Evolutionary conservation across 2,113 vertebrate genomes (phyloP).

Genomic region (Cariama cristata): DNA sequence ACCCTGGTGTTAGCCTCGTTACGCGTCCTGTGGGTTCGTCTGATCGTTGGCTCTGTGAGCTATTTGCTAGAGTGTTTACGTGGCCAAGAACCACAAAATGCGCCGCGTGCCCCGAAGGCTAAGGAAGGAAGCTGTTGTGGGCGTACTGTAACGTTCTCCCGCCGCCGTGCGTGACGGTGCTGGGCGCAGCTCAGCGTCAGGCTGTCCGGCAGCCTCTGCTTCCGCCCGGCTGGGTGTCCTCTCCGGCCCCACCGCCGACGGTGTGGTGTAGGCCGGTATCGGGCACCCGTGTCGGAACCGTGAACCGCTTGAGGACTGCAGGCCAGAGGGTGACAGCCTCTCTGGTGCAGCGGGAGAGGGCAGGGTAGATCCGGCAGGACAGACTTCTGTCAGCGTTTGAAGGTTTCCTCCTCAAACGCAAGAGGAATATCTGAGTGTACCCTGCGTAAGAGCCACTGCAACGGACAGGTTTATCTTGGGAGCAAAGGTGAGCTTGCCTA

Average conservation of each 20-base stretch:
- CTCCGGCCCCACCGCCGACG: rapidly evolving
- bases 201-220: not conserved
- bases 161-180: not conserved
- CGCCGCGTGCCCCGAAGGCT: not conserved
- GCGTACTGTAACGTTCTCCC: rapidly evolving
- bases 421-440: not conserved
- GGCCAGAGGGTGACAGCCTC: not conserved
- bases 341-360: not conserved
- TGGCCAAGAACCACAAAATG: not conserved
- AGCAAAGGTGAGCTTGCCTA: not conserved
- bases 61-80: rapidly evolving
- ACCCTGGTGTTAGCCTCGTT: not conserved
- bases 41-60: not conserved
- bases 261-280: rapidly evolving
- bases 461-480: not conserved
- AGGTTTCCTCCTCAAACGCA: not conserved
- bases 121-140: not conserved
- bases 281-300: rapidly evolving
- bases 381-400: rapidly evolving
- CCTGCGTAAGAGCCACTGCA: not conserved
- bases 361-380: not conserved
- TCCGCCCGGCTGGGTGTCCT: rapidly evolving
- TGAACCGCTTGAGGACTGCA: rapidly evolving
- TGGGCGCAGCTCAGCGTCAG: not conserved
- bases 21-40: rapidly evolving